Evolutionary conservation across 2,888 invertebrate genomes (phyloP), one percentile per base, ranked within the genome.

Genomic region (Mechanitis messenoides): DNA sequence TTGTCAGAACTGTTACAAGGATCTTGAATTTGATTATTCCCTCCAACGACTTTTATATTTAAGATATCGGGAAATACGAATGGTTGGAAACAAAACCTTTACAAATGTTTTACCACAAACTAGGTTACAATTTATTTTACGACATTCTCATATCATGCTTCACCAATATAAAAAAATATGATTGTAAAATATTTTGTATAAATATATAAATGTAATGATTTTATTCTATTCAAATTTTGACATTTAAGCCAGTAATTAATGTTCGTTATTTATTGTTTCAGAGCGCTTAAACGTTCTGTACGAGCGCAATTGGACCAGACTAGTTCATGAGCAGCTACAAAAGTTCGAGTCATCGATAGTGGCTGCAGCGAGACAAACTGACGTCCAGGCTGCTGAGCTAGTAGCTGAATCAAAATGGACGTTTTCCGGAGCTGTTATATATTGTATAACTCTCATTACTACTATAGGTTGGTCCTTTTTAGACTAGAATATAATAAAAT

Each of bases 381-480:
- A 83, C 31, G 65, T 77, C 0, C 84, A 82, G 45, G 80, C 83
- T 0, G 74, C 83, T 0, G 90, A 89, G 61, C 77, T 88, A 33
- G 78, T 83, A 9, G 89, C 93, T 67, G 86, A 91, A 70, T 85
- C 91, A 57, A 93, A 93, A 73, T 96, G 96, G 96, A 94, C 94
- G 0, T 96, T 96, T 81, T 94, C 95, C 35, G 95, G 96, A 68
- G 94, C 96, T 2, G 83, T 97, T 33, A 92, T 97, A 56, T 97
- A 96, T 81, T 95, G 95, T 71, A 93, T 97, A 74, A 96, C 96
- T 53, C 92, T 96, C 73, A 95, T 96, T 78, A 97, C 96, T 68
- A 97, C 97, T 59, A 96, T 97, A 80, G 97, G 96, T 96, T 81
- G 92, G 92, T 79, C 7, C 1, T 28, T 57, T 42, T 2, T 1